Base-by-base conservation (phyloP, 2,888 invertebrate genomes). In the Brachyptera risi region DNA sequence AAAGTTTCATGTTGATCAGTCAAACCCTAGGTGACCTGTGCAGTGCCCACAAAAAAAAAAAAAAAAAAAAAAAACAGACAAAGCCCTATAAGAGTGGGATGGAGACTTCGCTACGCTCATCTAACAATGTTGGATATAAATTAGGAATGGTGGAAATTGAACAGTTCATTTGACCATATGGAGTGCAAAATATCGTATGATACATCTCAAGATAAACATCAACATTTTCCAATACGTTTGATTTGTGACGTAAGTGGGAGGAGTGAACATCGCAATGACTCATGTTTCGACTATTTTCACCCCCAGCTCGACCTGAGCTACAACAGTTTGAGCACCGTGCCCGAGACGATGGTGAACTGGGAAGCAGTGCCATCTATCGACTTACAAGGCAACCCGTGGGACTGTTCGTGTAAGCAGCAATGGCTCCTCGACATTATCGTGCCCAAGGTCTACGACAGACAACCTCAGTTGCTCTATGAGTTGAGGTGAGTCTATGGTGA, bases 331-430 rank as follows among this genome's bases (percentile, higher is more conserved):
- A 73, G 74, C 0, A 68, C 67, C 1, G 67, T 84, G 0, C 72
- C 80, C 0, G 26, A 59, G 35, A 44, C 17, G 4, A 2, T 61
- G 26, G 15, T 58, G 19, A 5, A 27, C n/a, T 65, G 65, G 65
- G 35, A 13, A 19, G 35, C 21, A 17, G 24, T 65, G 19, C 70
- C 71, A 60, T 68, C 71, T 1, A 75, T 81, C 0, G 77, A 84
- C 71, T 70, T 84, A 2, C 83, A 83, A 75, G 75, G 75, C 65
- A 86, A 86, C 72, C 85, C 84, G 1, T 83, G 85, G 79, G 73
- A 77, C 63, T 86, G 86, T 68, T 72, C 76, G 63, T 86, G 86
- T 68, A 75, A 78, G 37, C 71, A 83, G 68, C 81, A 84, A 68
- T 83, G 84, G 81, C 71, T 85, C 66, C 71, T 83, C 19, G 78